phyloP scores from a whole-genome alignment of 2,888 invertebrate species.

The Drosophila neotestacea region DNA sequence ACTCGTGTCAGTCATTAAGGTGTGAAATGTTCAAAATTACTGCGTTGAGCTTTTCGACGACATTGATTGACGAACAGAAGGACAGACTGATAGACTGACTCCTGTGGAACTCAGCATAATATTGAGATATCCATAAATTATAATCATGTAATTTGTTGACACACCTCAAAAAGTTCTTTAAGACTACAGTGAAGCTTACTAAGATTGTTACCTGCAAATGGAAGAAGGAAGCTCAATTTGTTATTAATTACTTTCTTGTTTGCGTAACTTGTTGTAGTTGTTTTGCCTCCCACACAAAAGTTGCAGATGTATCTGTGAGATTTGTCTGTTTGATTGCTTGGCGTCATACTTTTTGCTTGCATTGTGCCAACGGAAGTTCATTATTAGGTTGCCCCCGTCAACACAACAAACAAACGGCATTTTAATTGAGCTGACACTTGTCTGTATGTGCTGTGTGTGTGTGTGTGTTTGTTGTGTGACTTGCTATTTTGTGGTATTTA shows the following conservation, averaged over 20 bases:
- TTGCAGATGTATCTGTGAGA: constrained; percentile 34
- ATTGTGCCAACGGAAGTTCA: constrained; percentile 59
- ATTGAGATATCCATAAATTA: constrained; percentile 9
- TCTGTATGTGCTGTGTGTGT: constrained; percentile 11
- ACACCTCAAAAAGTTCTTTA: not conserved
- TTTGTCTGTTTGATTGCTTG: constrained; percentile 59
- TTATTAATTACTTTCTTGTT: constrained; percentile 51
- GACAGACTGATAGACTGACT: constrained; percentile 9
- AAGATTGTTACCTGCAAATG: not conserved
- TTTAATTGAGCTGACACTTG: constrained; percentile 67
- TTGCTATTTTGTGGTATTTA: constrained; percentile 37
- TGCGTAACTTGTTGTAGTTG: constrained; percentile 41
- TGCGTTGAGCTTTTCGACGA: constrained; percentile 20
- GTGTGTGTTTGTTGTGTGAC: constrained; percentile 19
- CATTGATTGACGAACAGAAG: constrained; percentile 27
- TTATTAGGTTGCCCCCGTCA: constrained; percentile 61
- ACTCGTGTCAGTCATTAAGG: constrained; percentile 47
- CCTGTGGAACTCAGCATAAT: constrained; percentile 5
- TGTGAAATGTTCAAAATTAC: constrained; percentile 62
- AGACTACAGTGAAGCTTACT: constrained; percentile 1
- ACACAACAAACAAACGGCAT: constrained; percentile 61
- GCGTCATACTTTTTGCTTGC: constrained; percentile 70
- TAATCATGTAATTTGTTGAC: constrained; percentile 5
- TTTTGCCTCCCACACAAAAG: constrained; percentile 30
- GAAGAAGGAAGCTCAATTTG: not conserved